Evolutionary conservation across 2,797 vertebrate species (phyloP).

Genomic region (Vespertilio murinus): DNA sequence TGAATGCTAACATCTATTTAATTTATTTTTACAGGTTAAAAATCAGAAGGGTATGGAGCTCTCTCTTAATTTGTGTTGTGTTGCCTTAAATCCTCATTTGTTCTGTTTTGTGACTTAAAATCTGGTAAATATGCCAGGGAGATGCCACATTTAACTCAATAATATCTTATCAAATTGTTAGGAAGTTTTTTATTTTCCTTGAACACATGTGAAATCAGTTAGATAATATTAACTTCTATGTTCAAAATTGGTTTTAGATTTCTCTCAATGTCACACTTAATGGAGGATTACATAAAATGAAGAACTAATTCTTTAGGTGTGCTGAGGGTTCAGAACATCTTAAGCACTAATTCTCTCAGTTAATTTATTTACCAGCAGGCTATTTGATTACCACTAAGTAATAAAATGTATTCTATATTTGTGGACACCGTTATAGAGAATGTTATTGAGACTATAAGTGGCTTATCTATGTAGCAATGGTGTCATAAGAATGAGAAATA

Average conservation of each 20-base stretch:
- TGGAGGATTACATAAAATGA: neutral
- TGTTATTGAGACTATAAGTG: neutral
- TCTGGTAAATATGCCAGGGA: conserved; percentile 49
- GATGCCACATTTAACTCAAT: conserved; percentile 53
- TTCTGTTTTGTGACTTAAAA: conserved; percentile 55
- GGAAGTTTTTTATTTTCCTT: conserved; percentile 36
- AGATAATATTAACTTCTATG: conserved; percentile 56
- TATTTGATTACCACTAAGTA: neutral
- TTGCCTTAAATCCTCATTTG: conserved; percentile 53
- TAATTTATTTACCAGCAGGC: neutral
- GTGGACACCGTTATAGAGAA: neutral
- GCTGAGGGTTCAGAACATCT: neutral
- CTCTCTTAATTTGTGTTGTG: neutral
- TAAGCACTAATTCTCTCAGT: neutral
- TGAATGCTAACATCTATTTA: conserved; percentile 43
- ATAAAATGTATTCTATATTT: neutral
- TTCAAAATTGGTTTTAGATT: conserved; percentile 43
- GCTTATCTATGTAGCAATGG: neutral
- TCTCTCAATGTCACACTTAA: neutral
- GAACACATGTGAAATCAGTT: conserved; percentile 55
- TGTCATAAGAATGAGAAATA: neutral
- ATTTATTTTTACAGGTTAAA: conserved; percentile 29
- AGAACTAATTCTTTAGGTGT: neutral
- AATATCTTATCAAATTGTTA: conserved; percentile 52
- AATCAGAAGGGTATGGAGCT: neutral